Base-by-base conservation (phyloP, 2,113 vertebrate genomes). In the Cyphomyrus plagiostoma region DNA sequence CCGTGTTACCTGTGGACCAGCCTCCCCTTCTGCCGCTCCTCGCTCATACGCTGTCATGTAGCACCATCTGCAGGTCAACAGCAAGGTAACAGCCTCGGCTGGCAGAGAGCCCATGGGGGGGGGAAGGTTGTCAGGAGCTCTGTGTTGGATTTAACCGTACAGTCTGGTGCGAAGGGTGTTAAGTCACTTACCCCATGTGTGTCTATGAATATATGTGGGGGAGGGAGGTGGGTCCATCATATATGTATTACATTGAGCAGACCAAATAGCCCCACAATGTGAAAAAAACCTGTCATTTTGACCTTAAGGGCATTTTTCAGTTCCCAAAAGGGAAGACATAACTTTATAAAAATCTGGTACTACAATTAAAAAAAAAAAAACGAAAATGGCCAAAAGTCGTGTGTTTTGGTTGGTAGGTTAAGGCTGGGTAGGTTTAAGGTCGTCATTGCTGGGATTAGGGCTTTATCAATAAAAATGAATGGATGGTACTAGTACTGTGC, bases 61-160 rank as follows among this genome's bases (percentile, higher is more conserved):
- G 98, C 97, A 96, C 98, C 98, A 98, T 97, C 98, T 97, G 95
- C 97, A 99, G 98, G 97, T 96, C 94, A 95, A 52, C 85, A 87
- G 89, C 86, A 91, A 88, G 52, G 77, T 42, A 45, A 56, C 56
- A 88, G 77, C 77, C 3, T 86, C 23, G 4, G 90, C 86, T 88
- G 83, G 89, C 42, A 89, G 90, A 83, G 89, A 80, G 66, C 45
- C n/a, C 30, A 30, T 35, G 30, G 49, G 3, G 17, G 30, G 19
- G 88, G 30, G 49, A 48, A 8, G n/a, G 45, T 46, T n/a, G 35
- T 23, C 10, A 9, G 13, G 13, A 9, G 13, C 35, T 42, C 74
- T 4, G 6, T 8, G 15, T 80, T 58, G 17, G 53, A 21, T 56
- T 88, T 56, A 42, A 23, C 10, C 26, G 42, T 62, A 10, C 39